Conservation (phyloP, 2,888 invertebrate genomes). For the Eristalis arbustorum region DNA sequence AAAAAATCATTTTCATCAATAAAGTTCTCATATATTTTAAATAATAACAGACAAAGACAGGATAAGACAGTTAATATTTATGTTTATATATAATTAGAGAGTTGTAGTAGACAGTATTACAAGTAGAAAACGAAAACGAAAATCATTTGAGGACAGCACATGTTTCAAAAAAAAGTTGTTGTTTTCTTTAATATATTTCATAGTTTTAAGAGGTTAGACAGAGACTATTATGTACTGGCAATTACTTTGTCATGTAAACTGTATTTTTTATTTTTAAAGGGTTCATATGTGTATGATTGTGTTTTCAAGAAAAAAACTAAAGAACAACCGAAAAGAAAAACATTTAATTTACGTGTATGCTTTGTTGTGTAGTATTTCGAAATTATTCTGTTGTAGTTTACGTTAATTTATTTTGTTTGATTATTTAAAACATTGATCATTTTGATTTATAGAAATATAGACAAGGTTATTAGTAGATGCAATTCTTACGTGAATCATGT, state of each 20-base stretch:
- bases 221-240: constrained; percentile 33
- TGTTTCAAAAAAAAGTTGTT: constrained; percentile 21
- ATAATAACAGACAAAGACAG: constrained; percentile 54
- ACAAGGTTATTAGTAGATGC: constrained; percentile 59
- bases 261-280: constrained; percentile 38
- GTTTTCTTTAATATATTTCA: constrained; percentile 25
- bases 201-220: constrained; percentile 42
- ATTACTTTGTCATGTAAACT: constrained; percentile 28
- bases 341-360: constrained; percentile 66
- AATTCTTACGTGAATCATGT: constrained; percentile 89
- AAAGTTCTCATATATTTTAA: constrained; percentile 31
- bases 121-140: constrained; percentile 33
- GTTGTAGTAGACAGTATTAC: constrained; percentile 31
- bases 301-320: constrained; percentile 6
- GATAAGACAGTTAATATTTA: constrained; percentile 54
- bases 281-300: constrained; percentile 50
- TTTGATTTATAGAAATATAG: constrained; percentile 56
- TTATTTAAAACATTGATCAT: constrained; percentile 60
- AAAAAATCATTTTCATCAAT: constrained; percentile 16
- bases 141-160: constrained; percentile 27
- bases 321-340: constrained; percentile 51
- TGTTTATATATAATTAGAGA: constrained; percentile 14
- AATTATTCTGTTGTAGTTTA: constrained; percentile 23
- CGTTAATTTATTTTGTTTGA: constrained; percentile 44
- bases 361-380: constrained; percentile 29